Conservation (phyloP, 2,113 vertebrate species). For the Drymodes brunneopygia region DNA sequence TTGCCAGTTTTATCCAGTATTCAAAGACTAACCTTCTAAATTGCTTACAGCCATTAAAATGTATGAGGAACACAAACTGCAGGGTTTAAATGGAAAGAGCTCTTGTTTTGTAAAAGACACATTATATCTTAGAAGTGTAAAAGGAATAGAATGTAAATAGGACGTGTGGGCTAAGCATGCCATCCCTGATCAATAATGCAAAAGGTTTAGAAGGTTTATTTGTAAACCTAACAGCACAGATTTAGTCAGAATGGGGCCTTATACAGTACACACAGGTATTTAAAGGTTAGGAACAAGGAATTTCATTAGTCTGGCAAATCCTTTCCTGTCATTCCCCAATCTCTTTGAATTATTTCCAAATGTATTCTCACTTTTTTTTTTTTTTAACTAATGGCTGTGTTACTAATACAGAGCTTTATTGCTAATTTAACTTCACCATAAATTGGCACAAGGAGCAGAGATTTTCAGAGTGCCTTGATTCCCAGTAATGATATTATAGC, state of each 20-base stretch:
- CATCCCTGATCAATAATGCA: constrained; percentile 49
- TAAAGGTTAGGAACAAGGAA: constrained; percentile 16
- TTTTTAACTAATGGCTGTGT: neutral
- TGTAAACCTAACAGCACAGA: neutral
- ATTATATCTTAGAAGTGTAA: neutral
- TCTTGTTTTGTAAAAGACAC: neutral
- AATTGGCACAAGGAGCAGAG: neutral
- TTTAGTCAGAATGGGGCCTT: neutral
- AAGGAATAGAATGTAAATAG: constrained; percentile 19
- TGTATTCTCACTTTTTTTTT: neutral
- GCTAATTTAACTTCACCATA: neutral
- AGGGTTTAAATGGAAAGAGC: neutral
- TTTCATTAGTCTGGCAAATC: constrained; percentile 24
- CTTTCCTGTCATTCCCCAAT: neutral
- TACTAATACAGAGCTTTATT: neutral
- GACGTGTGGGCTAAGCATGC: neutral
- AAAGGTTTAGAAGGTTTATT: constrained; percentile 35
- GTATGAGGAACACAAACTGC: neutral
- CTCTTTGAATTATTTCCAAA: constrained; percentile 7
- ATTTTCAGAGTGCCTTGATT: neutral
- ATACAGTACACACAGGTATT: neutral
- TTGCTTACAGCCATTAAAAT: constrained; percentile 12
- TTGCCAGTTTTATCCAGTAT: constrained; percentile 33
- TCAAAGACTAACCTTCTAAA: constrained; percentile 14
- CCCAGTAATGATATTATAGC: neutral